A percentile compares a stretch with the other conserved stretches of the same genome.
These are phyloP conservation scores for Cyanocitta stelleri DNA, from an alignment of 2,113 vertebrate species.

Conservation along the genomic window DNA sequence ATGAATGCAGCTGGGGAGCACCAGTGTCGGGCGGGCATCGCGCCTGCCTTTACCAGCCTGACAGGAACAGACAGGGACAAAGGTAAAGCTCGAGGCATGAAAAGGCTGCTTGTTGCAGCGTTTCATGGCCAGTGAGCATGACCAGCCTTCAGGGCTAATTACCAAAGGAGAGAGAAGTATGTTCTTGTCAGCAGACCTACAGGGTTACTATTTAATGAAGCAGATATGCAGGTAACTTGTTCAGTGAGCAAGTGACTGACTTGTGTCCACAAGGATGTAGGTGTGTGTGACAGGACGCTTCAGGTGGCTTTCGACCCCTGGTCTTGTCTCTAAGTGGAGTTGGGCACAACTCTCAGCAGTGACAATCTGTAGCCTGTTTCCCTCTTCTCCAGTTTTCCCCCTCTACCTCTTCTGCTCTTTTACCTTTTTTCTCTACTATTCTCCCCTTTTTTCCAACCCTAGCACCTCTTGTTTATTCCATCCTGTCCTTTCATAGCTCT, in stretches of 20 bases:
- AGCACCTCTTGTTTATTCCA: background rate
- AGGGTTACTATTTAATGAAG: constrained; percentile 68
- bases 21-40: background rate
- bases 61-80: constrained; percentile 46
- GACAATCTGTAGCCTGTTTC: background rate
- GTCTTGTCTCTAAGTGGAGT: background rate
- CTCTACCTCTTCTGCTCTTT: background rate
- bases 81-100: constrained; percentile 54
- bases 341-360: background rate
- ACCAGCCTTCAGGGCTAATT: constrained; percentile 67
- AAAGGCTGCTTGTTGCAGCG: constrained; percentile 51
- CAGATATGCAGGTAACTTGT: constrained; percentile 48
- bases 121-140: constrained; percentile 66
- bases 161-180: constrained; percentile 50
- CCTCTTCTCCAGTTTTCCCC: background rate
- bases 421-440: background rate
- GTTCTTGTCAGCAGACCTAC: constrained; percentile 61
- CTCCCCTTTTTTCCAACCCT: background rate
- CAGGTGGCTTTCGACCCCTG: background rate
- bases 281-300: background rate
- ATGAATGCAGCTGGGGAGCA: background rate
- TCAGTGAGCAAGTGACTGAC: constrained; percentile 5
- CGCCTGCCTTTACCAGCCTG: background rate
- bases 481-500: background rate
- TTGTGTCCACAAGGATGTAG: constrained; percentile 1